Conservation (phyloP, 2,113 vertebrate species). For the Actinemys pallida region DNA sequence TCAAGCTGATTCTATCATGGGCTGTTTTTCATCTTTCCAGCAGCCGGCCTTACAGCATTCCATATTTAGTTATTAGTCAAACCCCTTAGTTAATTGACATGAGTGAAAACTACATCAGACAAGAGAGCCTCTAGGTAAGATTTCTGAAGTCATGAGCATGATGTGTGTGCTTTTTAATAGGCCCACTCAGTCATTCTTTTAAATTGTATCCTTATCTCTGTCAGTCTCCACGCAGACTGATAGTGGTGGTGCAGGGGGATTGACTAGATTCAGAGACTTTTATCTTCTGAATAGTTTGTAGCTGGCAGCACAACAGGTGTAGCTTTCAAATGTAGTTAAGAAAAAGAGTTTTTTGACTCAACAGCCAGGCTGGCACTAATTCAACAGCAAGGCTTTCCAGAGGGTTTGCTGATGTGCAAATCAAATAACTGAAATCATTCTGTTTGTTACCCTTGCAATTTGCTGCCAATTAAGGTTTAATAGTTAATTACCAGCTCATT, state of each 20-base stretch:
- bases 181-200: conserved; percentile 27
- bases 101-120: conserved; percentile 45
- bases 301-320: neutral
- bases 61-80: conserved; percentile 57
- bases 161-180: conserved; percentile 36
- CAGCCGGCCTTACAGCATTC: conserved; percentile 20
- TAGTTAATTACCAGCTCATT: neutral
- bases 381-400: neutral
- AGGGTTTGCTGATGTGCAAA: neutral
- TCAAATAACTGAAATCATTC: neutral
- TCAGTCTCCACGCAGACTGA: neutral
- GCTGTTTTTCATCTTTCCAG: conserved; percentile 43
- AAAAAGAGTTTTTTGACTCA: neutral
- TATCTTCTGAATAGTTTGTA: neutral
- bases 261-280: neutral
- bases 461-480: neutral
- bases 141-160: conserved; percentile 25
- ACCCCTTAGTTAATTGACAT: conserved; percentile 24
- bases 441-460: neutral
- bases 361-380: neutral
- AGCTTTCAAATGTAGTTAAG: neutral
- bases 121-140: conserved; percentile 54
- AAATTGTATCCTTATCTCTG: neutral
- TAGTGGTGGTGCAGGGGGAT: neutral
- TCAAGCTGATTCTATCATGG: conserved; percentile 39